These are phyloP conservation scores for Halichondria panicea DNA, from an alignment of 37 sponge, comb jelly and placozoan genomes.

Conservation along the genomic window DNA sequence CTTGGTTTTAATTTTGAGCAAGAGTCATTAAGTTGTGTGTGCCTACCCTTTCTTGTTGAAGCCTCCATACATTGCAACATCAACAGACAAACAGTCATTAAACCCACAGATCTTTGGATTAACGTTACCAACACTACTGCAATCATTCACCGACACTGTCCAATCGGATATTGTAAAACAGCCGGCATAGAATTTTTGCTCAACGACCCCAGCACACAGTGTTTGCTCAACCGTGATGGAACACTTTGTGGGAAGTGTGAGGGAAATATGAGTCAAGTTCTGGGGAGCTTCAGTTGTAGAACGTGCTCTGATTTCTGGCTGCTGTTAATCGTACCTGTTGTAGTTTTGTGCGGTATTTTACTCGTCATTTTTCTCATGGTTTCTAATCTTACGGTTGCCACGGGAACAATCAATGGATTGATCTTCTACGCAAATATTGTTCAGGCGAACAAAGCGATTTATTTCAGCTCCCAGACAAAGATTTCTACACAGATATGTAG, in stretches of 20 bases:
- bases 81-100: background rate
- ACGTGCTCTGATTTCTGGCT: background rate
- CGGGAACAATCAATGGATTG: conserved; percentile 20
- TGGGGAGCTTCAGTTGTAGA: background rate
- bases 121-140: background rate
- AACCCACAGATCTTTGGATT: background rate
- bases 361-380: background rate
- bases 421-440: conserved; percentile 32
- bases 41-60: background rate
- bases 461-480: background rate
- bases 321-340: background rate
- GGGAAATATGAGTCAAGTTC: background rate
- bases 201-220: background rate
- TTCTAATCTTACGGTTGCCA: conserved; percentile 3
- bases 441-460: conserved; percentile 1
- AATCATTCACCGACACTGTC: background rate
- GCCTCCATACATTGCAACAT: background rate
- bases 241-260: background rate
- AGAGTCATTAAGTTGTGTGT: background rate
- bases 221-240: background rate
- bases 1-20: background rate
- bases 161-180: conserved; percentile 4
- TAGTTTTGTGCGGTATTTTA: background rate
- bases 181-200: background rate
- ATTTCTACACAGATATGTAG: background rate